Conservation (phyloP, 2,888 invertebrate genomes). For the Ernsta delagoae region DNA sequence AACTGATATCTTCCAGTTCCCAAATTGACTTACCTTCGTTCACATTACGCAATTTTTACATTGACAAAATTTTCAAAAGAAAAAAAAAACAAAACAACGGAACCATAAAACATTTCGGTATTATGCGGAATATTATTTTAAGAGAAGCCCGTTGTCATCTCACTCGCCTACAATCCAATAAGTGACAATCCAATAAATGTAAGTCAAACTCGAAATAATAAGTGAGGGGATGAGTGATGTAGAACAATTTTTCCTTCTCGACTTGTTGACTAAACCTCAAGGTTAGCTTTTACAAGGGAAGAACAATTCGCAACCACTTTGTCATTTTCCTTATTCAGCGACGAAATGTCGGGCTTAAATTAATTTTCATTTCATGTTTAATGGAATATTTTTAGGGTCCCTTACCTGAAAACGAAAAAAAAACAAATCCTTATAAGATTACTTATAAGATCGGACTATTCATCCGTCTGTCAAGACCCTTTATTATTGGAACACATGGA, state of each 20-base stretch:
- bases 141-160: constrained; percentile 1
- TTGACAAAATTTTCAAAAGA: too few species aligned
- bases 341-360: constrained; percentile 10
- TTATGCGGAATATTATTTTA: background rate
- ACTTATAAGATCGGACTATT: too few species aligned
- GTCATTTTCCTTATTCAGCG: constrained; percentile 28
- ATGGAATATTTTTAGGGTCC: background rate
- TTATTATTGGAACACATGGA: too few species aligned
- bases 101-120: background rate
- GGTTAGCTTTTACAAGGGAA: constrained; percentile 17
- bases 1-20: too few species aligned
- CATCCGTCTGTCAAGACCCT: too few species aligned
- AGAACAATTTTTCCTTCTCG: constrained; percentile 18
- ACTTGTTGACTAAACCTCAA: constrained; percentile 23
- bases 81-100: background rate
- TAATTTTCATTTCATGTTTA: constrained; percentile 23
- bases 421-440: too few species aligned
- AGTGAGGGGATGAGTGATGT: constrained; percentile 14
- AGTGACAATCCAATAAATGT: constrained; percentile 20
- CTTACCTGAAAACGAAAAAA: too few species aligned
- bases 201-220: constrained; percentile 25
- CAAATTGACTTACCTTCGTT: too few species aligned
- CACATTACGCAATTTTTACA: too few species aligned
- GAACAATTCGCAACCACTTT: constrained; percentile 22
- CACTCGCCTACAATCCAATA: constrained; percentile 5